Evolutionary conservation across 92 coral and sea anemone species (phyloP).

Genomic region (Bergia sp.): DNA sequence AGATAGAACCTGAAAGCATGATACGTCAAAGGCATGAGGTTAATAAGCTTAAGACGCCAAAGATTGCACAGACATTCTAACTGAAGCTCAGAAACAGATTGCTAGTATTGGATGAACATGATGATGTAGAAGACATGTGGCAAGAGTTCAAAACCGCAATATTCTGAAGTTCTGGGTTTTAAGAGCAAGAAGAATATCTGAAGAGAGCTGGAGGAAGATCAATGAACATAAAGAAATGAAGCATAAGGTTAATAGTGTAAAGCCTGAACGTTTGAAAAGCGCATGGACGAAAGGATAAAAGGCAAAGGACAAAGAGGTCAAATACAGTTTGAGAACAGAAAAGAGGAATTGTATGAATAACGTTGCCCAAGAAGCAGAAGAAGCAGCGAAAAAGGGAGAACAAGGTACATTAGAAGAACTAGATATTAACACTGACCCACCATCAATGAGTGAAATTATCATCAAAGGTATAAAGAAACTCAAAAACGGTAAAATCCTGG

Average conservation of each 20-base stretch:
- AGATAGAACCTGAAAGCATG: conserved; percentile 10
- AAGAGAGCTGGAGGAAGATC: conserved; percentile 18
- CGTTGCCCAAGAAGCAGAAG: conserved; percentile 11
- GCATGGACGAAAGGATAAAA: too few species aligned
- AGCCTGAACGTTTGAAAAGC: neutral
- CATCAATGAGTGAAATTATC: too few species aligned
- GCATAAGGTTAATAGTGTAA: neutral
- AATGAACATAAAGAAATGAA: conserved; percentile 2
- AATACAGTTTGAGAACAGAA: neutral
- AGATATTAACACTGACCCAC: too few species aligned
- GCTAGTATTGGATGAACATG: conserved; percentile 11
- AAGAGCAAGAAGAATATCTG: conserved; percentile 19
- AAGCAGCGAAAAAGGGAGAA: neutral
- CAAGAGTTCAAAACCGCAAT: conserved; percentile 24
- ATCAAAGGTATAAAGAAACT: too few species aligned
- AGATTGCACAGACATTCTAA: conserved; percentile 24
- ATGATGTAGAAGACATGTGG: conserved; percentile 26
- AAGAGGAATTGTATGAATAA: neutral
- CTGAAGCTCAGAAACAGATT: conserved; percentile 36
- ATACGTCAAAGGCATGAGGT: neutral
- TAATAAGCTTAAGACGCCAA: conserved; percentile 29
- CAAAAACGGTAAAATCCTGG: too few species aligned
- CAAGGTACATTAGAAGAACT: conserved; percentile 6
- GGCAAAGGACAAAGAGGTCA: too few species aligned
- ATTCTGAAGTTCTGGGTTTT: neutral